Evolutionary conservation across 2,888 invertebrate genomes (phyloP).

Genomic region (Ochropacha duplaris): DNA sequence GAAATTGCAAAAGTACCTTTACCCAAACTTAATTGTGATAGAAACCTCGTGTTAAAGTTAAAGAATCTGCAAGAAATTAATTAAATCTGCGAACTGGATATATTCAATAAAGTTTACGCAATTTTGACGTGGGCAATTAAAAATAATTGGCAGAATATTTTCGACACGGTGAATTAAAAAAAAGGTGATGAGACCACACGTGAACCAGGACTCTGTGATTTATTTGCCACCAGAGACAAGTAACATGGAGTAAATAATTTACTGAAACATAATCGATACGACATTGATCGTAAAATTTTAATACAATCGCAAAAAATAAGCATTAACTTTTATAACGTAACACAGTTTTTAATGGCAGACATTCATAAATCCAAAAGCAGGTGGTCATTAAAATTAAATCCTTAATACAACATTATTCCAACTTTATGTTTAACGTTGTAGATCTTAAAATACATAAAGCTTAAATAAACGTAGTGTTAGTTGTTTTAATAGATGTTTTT

Average conservation of each 20-base stretch:
- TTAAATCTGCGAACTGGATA: no score
- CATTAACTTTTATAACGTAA: background rate
- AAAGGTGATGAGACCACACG: background rate
- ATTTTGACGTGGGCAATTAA: background rate
- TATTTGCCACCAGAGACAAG: background rate
- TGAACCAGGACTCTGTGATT: background rate
- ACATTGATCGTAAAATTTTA: background rate
- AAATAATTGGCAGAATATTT: background rate
- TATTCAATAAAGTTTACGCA: no score
- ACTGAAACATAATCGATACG: background rate
- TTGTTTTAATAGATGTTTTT: no score
- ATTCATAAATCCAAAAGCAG: background rate
- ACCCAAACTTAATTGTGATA: no score
- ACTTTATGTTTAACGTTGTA: background rate
- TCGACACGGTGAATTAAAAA: background rate
- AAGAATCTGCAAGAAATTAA: no score
- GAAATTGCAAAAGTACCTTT: no score
- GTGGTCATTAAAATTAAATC: background rate
- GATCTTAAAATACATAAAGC: background rate
- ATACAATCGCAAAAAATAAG: background rate
- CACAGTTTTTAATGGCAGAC: constrained; percentile 1
- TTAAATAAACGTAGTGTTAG: background rate
- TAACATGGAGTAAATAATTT: background rate
- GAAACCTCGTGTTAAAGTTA: no score
- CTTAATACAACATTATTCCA: background rate